Percentiles rank a stretch among this genome's conserved stretches.
phyloP scores from a whole-genome alignment of 2,888 invertebrate genomes.

The Erannis defoliaria region DNA sequence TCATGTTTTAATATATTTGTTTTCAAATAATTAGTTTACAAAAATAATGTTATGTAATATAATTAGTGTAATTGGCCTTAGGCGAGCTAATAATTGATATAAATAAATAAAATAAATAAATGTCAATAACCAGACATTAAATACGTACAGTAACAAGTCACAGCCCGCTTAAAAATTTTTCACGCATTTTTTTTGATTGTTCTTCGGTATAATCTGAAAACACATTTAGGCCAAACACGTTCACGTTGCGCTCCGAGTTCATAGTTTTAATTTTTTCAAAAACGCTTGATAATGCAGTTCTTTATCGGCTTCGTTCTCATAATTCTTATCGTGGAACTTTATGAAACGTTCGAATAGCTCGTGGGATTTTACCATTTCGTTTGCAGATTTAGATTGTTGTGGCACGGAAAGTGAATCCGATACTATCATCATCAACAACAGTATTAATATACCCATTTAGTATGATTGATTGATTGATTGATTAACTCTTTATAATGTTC shows the following conservation, averaged over 20 bases:
- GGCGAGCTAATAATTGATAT: too few relatives aligned
- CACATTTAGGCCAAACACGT: constrained; percentile 54
- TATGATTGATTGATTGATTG: too few relatives aligned
- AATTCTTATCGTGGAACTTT: not conserved
- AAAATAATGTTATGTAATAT: too few relatives aligned
- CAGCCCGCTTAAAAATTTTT: not conserved
- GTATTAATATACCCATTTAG: not conserved
- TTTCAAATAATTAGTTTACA: too few relatives aligned
- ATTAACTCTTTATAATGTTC: too few relatives aligned
- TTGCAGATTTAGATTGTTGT: not conserved
- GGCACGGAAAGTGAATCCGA: not conserved
- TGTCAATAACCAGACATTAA: too few relatives aligned
- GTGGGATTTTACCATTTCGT: not conserved
- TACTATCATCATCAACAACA: not conserved
- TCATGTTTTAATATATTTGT: too few relatives aligned
- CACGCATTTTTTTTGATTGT: constrained; percentile 43
- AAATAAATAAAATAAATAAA: too few relatives aligned
- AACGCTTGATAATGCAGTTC: not conserved
- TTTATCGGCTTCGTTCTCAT: not conserved
- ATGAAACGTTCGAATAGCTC: not conserved
- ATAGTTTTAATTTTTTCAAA: not conserved
- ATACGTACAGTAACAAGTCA: not conserved
- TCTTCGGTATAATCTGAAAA: constrained; percentile 61
- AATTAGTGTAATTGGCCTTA: too few relatives aligned
- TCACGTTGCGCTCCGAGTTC: not conserved